A percentile compares a stretch with the other conserved stretches of the same genome.
Conservation (phyloP, 2,113 vertebrate genomes). For the Saguinus midas region DNA sequence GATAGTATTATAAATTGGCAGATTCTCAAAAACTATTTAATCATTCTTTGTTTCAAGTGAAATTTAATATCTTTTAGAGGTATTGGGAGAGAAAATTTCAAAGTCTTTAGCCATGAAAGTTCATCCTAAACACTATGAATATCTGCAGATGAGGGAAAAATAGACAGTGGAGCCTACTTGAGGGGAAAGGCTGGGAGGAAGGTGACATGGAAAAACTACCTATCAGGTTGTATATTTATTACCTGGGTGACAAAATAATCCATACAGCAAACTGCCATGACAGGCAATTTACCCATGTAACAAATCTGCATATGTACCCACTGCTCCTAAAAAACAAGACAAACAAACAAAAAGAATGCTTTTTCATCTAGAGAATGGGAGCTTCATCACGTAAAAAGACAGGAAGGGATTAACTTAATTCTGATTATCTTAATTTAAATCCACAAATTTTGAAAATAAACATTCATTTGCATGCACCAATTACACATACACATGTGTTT, state of each 20-base stretch:
- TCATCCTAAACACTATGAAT: not conserved
- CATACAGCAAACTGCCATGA: no score
- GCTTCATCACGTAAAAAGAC: not conserved
- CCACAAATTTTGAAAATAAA: not conserved
- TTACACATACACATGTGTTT: not conserved
- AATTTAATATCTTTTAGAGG: not conserved
- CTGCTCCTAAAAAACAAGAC: no score
- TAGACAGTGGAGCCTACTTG: no score
- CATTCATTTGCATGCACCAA: not conserved
- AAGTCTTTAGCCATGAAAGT: not conserved
- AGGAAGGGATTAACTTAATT: not conserved
- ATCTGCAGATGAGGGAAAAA: not conserved
- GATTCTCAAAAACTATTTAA: not conserved
- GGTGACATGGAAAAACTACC: no score
- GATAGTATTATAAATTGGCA: not conserved
- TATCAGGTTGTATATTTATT: no score
- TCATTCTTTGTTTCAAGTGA: not conserved
- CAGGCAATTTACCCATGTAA: no score
- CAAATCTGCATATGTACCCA: no score
- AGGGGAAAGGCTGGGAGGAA: no score
- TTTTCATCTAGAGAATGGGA: not conserved
- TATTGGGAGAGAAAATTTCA: not conserved
- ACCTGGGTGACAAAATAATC: no score
- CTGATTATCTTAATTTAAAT: not conserved
- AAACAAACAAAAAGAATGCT: not conserved